phyloP scores from a whole-genome alignment of 2,113 vertebrate species.

The Bombycilla garrulus region DNA sequence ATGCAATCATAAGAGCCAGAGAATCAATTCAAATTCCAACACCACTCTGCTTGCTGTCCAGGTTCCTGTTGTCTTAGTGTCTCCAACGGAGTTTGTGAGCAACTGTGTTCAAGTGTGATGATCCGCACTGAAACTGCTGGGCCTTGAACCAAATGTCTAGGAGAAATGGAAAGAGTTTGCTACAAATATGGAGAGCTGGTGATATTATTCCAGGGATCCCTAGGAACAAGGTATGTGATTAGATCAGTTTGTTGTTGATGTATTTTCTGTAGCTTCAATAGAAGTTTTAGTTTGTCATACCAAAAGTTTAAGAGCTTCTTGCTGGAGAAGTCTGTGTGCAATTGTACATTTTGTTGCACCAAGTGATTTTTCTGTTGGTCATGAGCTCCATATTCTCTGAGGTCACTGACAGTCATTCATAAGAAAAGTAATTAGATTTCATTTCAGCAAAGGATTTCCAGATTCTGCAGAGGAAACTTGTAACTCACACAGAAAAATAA shows the following conservation, averaged over 20 bases:
- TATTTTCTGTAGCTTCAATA: background rate
- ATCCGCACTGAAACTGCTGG: background rate
- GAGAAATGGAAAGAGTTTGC: background rate
- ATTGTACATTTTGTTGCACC: accelerated
- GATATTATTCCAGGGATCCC: background rate
- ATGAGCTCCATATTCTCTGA: background rate
- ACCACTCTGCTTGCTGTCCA: background rate
- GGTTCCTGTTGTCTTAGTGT: background rate
- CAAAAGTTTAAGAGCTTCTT: background rate
- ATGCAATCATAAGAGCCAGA: constrained; percentile 3
- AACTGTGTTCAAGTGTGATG: accelerated
- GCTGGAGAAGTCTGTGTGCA: background rate
- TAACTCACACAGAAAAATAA: background rate
- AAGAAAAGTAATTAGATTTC: background rate
- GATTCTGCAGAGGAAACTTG: background rate
- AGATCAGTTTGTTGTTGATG: background rate
- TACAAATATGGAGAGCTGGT: background rate
- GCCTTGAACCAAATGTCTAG: background rate
- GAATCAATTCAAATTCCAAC: background rate
- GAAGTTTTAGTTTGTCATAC: background rate
- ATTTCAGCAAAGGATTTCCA: background rate
- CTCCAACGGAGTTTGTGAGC: background rate
- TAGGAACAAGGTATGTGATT: background rate
- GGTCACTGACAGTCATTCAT: background rate
- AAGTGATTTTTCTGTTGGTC: background rate